Evolutionary conservation across 2,113 vertebrate species (phyloP).

Genomic region (Athene cunicularia): DNA sequence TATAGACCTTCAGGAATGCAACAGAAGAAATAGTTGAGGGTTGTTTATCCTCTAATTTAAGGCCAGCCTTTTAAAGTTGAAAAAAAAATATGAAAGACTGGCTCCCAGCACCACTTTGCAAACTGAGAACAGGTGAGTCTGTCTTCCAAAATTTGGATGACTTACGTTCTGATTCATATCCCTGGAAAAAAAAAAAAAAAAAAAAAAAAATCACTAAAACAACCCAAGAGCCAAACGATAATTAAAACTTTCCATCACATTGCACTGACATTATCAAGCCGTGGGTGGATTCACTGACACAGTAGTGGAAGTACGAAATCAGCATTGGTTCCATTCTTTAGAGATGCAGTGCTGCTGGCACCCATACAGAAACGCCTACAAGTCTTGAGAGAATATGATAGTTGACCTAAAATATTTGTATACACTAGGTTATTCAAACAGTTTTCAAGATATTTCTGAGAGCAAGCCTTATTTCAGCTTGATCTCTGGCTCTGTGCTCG

Average conservation of each 20-base stretch:
- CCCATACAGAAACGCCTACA: conserved; percentile 49
- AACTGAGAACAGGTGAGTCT: background rate
- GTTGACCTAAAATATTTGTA: conserved; percentile 67
- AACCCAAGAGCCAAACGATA: background rate
- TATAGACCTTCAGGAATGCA: background rate
- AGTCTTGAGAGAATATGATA: conserved; percentile 52
- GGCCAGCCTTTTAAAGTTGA: background rate
- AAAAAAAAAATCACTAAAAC: background rate
- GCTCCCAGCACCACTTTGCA: background rate
- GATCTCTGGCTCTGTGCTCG: conserved; percentile 20
- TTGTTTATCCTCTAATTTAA: background rate
- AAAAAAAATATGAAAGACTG: background rate
- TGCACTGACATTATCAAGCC: conserved; percentile 25
- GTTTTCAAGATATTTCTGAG: conserved; percentile 52
- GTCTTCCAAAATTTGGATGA: background rate
- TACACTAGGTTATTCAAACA: conserved; percentile 59
- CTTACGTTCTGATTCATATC: background rate
- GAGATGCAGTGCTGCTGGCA: conserved; percentile 43
- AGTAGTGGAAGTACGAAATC: conserved; percentile 46
- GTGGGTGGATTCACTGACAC: conserved; percentile 56
- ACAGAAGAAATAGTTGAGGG: background rate
- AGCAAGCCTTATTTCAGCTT: conserved; percentile 30
- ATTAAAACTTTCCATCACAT: conserved; percentile 44
- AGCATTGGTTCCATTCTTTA: conserved; percentile 54
- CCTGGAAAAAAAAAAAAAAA: background rate